Conservation (phyloP, 1,140 invertebrate species). For the Mamestra configurata region DNA sequence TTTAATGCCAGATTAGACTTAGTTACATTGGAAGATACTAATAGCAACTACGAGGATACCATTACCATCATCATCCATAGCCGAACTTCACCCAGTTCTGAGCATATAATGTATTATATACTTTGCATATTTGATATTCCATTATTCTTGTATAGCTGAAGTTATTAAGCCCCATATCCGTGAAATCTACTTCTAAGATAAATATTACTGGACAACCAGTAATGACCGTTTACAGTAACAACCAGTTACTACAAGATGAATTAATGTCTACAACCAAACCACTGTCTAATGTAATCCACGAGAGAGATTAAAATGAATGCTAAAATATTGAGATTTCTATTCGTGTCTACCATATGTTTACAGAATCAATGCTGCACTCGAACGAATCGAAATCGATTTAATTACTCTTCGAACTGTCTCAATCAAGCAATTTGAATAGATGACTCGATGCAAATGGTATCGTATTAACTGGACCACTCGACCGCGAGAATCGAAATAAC, state of each 20-base stretch:
- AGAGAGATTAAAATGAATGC: constrained; percentile 33
- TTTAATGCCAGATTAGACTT: not conserved
- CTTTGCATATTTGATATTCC: not conserved
- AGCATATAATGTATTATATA: no score
- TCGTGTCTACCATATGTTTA: constrained; percentile 37
- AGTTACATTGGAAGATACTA: not conserved
- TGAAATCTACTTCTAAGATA: not conserved
- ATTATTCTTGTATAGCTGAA: not conserved
- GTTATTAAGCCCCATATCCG: constrained; percentile 15
- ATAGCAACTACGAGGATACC: no score
- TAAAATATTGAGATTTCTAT: constrained; percentile 27
- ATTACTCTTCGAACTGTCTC: constrained; percentile 57
- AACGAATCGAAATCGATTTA: constrained; percentile 51
- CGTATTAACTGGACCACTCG: constrained; percentile 61
- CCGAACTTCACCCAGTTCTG: no score
- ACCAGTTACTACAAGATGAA: constrained; percentile 9
- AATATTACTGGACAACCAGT: not conserved
- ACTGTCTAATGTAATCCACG: constrained; percentile 48
- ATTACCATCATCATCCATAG: no score
- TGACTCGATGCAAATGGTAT: constrained; percentile 57
- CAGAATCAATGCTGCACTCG: constrained; percentile 31
- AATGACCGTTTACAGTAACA: constrained; percentile 5
- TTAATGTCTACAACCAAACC: not conserved
- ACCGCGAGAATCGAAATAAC: constrained; percentile 53
- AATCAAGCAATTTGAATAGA: constrained; percentile 52